Evolutionary conservation across 2,797 vertebrate genomes (phyloP).

Genomic region (Falco cherrug): DNA sequence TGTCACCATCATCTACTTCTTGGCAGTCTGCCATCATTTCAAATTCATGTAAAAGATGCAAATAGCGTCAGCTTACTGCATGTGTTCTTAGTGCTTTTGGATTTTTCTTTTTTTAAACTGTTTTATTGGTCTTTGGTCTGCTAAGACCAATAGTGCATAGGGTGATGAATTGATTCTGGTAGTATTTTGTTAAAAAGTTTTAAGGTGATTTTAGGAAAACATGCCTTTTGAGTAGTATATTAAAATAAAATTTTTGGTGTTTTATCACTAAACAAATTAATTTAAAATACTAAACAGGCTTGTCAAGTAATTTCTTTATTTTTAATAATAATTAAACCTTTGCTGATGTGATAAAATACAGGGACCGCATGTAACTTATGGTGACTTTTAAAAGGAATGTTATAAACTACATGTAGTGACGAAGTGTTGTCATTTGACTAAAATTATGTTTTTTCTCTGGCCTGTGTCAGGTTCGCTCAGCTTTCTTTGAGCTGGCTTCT

Average conservation of each 20-base stretch:
- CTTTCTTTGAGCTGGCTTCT: constrained; percentile 91
- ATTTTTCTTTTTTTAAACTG: not conserved
- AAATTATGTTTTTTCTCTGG: not conserved
- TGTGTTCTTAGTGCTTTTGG: not conserved
- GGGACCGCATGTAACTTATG: fast-evolving
- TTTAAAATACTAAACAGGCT: not conserved
- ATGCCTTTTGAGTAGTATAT: not conserved
- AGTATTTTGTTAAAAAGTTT: not conserved
- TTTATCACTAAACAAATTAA: not conserved
- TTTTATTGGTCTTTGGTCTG: not conserved
- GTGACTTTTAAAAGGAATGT: not conserved
- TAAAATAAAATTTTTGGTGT: not conserved
- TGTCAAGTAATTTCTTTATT: not conserved
- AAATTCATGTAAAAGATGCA: not conserved
- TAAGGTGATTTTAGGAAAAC: not conserved
- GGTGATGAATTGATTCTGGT: not conserved
- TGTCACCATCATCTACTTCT: not conserved
- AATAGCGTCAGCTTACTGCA: not conserved
- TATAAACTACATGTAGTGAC: not conserved
- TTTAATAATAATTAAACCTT: not conserved
- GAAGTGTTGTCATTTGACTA: not conserved
- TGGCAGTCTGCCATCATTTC: not conserved
- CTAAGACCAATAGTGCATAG: not conserved
- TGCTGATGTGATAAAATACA: not conserved
- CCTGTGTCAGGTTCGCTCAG: constrained; percentile 86